Evolutionary conservation across 2,113 vertebrate genomes (phyloP).

Genomic region (Chaetura pelagica): DNA sequence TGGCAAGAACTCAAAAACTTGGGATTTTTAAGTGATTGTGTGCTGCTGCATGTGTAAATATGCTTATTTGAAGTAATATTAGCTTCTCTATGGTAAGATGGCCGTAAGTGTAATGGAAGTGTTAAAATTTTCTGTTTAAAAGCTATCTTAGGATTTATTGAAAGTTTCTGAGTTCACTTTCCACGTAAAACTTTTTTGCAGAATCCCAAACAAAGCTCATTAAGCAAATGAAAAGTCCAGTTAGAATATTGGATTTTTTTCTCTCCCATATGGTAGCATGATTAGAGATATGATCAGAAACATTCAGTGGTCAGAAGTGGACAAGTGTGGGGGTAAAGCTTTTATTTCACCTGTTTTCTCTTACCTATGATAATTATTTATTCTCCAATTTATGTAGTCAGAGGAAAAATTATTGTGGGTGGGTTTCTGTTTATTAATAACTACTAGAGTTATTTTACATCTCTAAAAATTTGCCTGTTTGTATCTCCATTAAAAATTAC

Average conservation of each 20-base stretch:
- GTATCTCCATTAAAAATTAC: background rate
- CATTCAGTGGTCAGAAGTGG: background rate
- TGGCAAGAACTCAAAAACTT: background rate
- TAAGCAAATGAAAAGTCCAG: constrained; percentile 7
- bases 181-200: background rate
- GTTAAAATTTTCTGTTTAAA: background rate
- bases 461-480: background rate
- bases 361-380: background rate
- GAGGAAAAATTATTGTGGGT: background rate
- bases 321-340: background rate
- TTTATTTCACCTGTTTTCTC: constrained; percentile 1
- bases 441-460: background rate
- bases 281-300: background rate
- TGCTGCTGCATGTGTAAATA: background rate
- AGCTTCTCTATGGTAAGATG: background rate
- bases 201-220: background rate
- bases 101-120: background rate
- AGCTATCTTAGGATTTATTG: background rate
- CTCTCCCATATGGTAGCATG: background rate
- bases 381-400: background rate
- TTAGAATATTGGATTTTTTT: background rate
- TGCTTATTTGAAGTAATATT: background rate
- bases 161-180: background rate
- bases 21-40: background rate
- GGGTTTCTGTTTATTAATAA: background rate